Base-by-base conservation (phyloP, 2,888 invertebrate species). In the Copidosoma aretas region DNA sequence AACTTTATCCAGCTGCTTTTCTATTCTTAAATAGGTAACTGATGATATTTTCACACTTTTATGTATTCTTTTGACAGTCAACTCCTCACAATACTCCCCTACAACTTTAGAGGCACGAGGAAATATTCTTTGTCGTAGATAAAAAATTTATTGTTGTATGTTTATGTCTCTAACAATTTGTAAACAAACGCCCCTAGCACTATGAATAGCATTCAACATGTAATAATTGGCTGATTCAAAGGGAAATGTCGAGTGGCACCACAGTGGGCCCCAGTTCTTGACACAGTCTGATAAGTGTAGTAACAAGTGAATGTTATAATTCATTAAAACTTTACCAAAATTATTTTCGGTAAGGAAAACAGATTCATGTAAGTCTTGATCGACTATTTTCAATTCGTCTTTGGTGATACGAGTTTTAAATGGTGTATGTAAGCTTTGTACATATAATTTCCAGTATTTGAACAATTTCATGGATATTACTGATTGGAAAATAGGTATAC, bases 231-330 rank as follows among this genome's bases (percentile, higher is more conserved):
- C 58, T 43, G 58, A 43, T 21, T 43, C 58, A 43, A 58, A 57
- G 3, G 57, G 17, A 39, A 57, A 57, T 2, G 39, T 57, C 51
- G 21, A 54, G 43, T 60, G 66, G 10, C 39, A 22, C 66, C 66
- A 60, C 3, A 66, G 12, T 39, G 66, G 66, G 21, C 66, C 49
- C 60, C 66, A 65, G 43, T 60, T 19, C 2, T 10, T 10, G 21
- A 65, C 60, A 46, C 43, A 46, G 24, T 65, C 41, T 10, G 46
- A 14, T 21, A 60, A 17, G 12, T 60, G 65, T 17, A 32, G 17
- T 10, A 65, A 14, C 5, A 54, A 54, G 43, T 63, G 63, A 22
- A 63, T 43, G n/a, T 63, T 63, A n/a, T 24, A 62, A 1, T 25
- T 53, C 46, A 59, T 65, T 14, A 59, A 51, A 10, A 22, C 25